phyloP scores from a whole-genome alignment of 2,888 invertebrate genomes.

The Sminthurides aquaticus region DNA sequence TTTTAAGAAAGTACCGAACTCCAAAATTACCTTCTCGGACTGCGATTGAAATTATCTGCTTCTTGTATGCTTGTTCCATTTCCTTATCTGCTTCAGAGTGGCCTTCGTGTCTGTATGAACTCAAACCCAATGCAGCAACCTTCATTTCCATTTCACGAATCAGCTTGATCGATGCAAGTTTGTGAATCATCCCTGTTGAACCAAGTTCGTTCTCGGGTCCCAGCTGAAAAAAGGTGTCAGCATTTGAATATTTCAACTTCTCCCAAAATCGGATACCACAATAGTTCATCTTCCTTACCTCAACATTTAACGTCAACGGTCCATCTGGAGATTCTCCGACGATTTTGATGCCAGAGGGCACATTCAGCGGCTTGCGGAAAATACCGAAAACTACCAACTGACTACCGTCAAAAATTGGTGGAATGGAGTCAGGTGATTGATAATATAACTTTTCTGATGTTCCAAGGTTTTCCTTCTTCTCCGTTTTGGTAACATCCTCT shows the following conservation, averaged over 20 bases:
- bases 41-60: constrained; percentile 32
- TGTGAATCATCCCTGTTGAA: constrained; percentile 32
- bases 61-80: constrained; percentile 23
- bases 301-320: constrained; percentile 27
- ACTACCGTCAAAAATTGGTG: constrained; percentile 43
- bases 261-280: no score
- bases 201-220: constrained; percentile 33
- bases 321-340: constrained; percentile 40
- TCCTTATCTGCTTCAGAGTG: constrained; percentile 1
- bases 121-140: constrained; percentile 20
- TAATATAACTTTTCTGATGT: constrained; percentile 6
- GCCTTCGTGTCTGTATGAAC: background rate
- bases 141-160: constrained; percentile 37
- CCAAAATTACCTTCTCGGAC: constrained; percentile 28
- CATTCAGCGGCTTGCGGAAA: constrained; percentile 20
- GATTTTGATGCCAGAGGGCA: constrained; percentile 29
- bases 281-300: no score
- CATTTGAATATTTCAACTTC: no score
- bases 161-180: constrained; percentile 32
- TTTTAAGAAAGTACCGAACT: no score
- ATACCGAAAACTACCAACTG: constrained; percentile 39
- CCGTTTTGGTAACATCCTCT: background rate
- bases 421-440: constrained; percentile 37
- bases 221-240: no score
- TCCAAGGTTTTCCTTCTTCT: no score